Conservation (phyloP, 2,797 vertebrate species). For the Pachyuromys duprasi region DNA sequence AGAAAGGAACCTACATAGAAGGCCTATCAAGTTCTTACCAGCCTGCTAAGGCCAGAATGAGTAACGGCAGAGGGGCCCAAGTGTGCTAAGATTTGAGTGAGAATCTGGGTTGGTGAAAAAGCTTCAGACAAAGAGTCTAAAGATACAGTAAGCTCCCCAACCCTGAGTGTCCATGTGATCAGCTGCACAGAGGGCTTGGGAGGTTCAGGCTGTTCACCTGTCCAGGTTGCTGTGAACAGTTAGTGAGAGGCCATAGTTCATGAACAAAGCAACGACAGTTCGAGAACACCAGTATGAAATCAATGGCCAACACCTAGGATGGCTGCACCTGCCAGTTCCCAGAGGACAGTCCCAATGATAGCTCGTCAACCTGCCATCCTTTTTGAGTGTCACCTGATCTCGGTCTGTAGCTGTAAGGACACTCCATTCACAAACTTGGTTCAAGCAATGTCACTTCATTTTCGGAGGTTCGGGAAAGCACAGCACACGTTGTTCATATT, state of each 20-base stretch:
- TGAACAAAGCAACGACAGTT: neutral
- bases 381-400: neutral
- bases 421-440: neutral
- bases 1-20: slow-evolving; percentile 66
- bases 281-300: neutral
- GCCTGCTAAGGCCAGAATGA: slow-evolving; percentile 47
- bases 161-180: neutral
- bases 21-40: slow-evolving; percentile 73
- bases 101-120: slow-evolving; percentile 51
- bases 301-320: neutral
- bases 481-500: neutral
- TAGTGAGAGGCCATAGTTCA: neutral
- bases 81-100: slow-evolving; percentile 45
- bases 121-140: neutral
- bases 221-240: neutral
- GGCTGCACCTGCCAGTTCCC: too few species aligned
- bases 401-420: neutral
- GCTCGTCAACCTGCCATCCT: neutral
- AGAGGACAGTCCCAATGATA: too few species aligned
- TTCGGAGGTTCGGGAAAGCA: neutral
- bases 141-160: neutral
- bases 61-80: neutral
- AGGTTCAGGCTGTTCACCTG: neutral
- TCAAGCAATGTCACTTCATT: neutral
- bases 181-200: neutral